Evolutionary conservation across 64 coral and sea anemone species (phyloP).

Genomic region (Pocillopora verrucosa): DNA sequence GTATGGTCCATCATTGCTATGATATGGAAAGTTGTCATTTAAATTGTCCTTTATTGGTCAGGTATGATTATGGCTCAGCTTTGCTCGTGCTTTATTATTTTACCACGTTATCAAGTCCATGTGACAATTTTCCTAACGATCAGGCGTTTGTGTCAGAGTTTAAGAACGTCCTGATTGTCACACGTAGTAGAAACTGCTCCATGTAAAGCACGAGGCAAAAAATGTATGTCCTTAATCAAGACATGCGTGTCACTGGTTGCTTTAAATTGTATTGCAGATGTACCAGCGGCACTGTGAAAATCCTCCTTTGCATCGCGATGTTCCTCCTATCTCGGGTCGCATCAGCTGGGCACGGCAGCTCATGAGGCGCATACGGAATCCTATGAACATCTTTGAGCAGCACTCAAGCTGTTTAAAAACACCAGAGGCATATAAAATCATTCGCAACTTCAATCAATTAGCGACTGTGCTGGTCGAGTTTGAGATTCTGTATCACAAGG

Average conservation of each 20-base stretch:
- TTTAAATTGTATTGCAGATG: slow-evolving; percentile 29
- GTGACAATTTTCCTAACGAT: no score
- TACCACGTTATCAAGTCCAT: no score
- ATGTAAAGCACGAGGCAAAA: no score
- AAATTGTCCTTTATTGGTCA: no score
- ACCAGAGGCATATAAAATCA: slow-evolving; percentile 64
- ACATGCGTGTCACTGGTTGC: neutral
- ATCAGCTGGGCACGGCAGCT: slow-evolving; percentile 81
- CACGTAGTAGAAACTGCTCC: no score
- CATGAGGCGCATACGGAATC: slow-evolving; percentile 85
- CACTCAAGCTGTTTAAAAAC: slow-evolving; percentile 70
- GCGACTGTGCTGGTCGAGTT: slow-evolving; percentile 72
- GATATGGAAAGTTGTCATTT: no score
- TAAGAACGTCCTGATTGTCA: no score
- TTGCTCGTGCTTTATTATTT: neutral
- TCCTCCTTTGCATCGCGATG: slow-evolving; percentile 68
- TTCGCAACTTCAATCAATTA: slow-evolving; percentile 78
- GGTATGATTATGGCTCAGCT: no score
- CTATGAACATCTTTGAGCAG: slow-evolving; percentile 79
- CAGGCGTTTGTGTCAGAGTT: no score
- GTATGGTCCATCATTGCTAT: slow-evolving; percentile 12
- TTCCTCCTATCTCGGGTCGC: slow-evolving; percentile 79
- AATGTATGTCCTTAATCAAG: no score
- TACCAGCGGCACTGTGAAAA: slow-evolving; percentile 77
- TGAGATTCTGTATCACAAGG: slow-evolving; percentile 85